Conservation (phyloP, 2,797 vertebrate genomes). For the Anas flavirostris region DNA sequence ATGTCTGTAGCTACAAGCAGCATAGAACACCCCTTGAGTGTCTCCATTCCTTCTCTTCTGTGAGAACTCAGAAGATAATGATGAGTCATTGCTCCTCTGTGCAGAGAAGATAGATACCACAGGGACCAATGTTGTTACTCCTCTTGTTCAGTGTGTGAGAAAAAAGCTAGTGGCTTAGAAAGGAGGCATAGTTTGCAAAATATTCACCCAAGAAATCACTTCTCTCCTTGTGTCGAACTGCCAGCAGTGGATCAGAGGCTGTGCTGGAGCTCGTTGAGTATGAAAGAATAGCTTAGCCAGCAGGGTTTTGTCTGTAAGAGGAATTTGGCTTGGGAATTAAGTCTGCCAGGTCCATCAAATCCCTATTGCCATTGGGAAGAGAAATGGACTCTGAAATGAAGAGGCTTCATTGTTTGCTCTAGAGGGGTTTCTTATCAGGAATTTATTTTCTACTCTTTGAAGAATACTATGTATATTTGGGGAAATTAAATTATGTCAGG, state of each 20-base stretch:
- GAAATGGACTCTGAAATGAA: conserved; percentile 27
- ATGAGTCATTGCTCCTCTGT: conserved; percentile 16
- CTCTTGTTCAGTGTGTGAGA: background rate
- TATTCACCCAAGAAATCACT: conserved; percentile 52
- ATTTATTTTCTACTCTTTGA: conserved; percentile 7
- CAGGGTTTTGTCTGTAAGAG: conserved; percentile 37
- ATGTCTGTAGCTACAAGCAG: background rate
- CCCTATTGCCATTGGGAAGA: conserved; percentile 19
- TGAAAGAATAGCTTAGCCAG: conserved; percentile 48
- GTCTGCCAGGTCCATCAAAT: conserved; percentile 46
- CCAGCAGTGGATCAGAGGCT: conserved; percentile 47
- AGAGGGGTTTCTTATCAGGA: background rate
- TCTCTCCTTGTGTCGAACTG: conserved; percentile 41
- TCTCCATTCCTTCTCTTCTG: background rate
- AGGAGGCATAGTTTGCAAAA: background rate
- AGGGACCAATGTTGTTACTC: background rate
- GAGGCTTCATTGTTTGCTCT: conserved; percentile 31
- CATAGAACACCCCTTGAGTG: background rate
- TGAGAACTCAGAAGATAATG: conserved; percentile 19
- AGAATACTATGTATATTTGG: background rate
- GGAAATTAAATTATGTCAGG: background rate
- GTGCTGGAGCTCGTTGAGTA: conserved; percentile 9
- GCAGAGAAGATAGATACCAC: background rate
- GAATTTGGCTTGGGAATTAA: conserved; percentile 60
- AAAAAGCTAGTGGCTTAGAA: conserved; percentile 23